Evolutionary conservation across 2,113 vertebrate genomes (phyloP).

Genomic region (Pteruthius melanotis): DNA sequence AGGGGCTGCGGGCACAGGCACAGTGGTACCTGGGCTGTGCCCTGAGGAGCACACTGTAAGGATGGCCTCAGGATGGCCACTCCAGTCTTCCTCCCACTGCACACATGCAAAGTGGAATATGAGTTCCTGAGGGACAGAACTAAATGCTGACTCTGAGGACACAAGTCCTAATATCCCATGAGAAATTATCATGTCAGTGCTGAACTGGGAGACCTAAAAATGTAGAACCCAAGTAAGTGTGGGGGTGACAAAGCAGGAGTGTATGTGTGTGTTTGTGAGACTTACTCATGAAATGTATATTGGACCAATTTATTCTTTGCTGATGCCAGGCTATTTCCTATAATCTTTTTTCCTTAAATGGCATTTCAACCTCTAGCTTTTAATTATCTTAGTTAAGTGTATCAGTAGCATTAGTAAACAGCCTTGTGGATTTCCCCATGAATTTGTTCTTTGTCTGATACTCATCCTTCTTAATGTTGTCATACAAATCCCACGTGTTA

Average conservation of each 20-base stretch:
- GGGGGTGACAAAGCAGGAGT: neutral
- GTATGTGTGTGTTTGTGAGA: neutral
- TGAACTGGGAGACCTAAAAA: neutral
- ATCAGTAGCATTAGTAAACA: neutral
- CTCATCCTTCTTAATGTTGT: neutral
- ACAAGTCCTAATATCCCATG: neutral
- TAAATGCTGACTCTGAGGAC: neutral
- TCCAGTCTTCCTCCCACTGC: neutral
- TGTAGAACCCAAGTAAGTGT: neutral
- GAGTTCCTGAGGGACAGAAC: neutral
- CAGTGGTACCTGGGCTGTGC: neutral
- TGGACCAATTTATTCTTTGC: neutral
- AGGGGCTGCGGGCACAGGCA: neutral
- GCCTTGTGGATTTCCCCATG: neutral
- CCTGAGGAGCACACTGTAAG: neutral
- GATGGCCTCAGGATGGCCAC: neutral
- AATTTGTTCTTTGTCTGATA: neutral
- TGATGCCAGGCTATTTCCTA: neutral
- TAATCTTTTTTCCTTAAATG: neutral
- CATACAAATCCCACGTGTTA: neutral
- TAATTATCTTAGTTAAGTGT: neutral
- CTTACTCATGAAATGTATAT: neutral
- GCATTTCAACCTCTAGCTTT: neutral
- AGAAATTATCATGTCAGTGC: neutral
- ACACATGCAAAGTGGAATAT: rapidly evolving